Evolutionary conservation across 2,888 invertebrate species (phyloP), one percentile per base, ranked within the genome.

Genomic region (Agonopterix arenella): DNA sequence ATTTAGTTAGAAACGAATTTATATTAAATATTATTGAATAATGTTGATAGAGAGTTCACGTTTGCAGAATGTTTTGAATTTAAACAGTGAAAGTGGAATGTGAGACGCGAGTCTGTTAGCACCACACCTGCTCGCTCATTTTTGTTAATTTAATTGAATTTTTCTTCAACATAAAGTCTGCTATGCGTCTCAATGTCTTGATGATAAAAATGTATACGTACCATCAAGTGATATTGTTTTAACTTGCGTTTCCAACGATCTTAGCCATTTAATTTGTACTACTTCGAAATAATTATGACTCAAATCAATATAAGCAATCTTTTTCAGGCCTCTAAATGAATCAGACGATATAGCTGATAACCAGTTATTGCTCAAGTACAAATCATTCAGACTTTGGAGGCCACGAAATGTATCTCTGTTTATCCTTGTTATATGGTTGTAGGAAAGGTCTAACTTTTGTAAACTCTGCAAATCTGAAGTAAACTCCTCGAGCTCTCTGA

Each of bases 231-330:
- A 89, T 37, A 97, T 83, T 50, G 92, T 93, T 61, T 94, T 91
- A 54, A 97, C 92, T 81, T 96, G 95, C 1, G 96, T 95, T 80
- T 97, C 97, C 54, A 97, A 82, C 9, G 94, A 93, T 50, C 90
- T 89, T 55, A 97, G 91, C 36, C 96, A 93, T 66, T 93, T 95
- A 60, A 95, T 84, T 16, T 95, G 95, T 62, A 96, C 91, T 62
- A 93, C 91, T 80, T 95, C 95, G 61, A 97, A 92, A 76, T 94
- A 94, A 80, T 98, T 98, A 64, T 92, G 91, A 59, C 95, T 95
- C 54, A 97, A 84, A 77, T 97, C 96, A 48, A 97, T 90, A 40
- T 93, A 86, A 48, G 93, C 89, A 45, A 97, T 85, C 73, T 95
- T 95, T 64, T 94, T 93, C 57, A 96, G 80, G 28, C 93, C 93